Evolutionary conservation across 2,888 invertebrate species (phyloP), one percentile per base, ranked within the genome.

Genomic region (Athalia rosae): DNA sequence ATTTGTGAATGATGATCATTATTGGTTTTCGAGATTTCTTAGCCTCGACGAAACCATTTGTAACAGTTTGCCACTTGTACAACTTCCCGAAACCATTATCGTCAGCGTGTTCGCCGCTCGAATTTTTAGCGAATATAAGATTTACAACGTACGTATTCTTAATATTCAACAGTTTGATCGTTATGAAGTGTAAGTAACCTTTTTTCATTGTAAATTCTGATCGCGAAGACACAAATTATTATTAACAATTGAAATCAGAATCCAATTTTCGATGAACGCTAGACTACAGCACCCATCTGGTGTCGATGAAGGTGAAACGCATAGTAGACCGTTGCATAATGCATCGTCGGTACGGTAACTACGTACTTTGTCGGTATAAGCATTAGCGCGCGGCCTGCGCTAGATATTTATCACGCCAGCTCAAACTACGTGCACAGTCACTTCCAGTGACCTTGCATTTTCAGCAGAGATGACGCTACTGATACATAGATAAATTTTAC

Each of bases 1-100:
- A 91, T 85, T 93, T 94, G 86, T 94, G 94, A 50, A 94, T 92
- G 2, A 94, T 90, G 0, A 94, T 87, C 92, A 94, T 93, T 59
- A 94, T 85, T 0, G 94, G 94, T 84, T 93, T 94, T 0, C 78
- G 67, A 5, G 6, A 62, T 41, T 13, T 28, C 45, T 82, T 84
- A 4, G 86, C 86, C 64, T 86, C 84, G 7, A 76, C 43, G 76
- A 87, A 87, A 11, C 84, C 87, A 3, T 80, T 67, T 1, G 78
- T 66, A 3, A 86, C 69, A 66, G 76, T 77, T n/a, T 58, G 81
- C 87, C 87, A 87, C 73, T 83, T 85, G 69, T 81, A 87, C 28
- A 81, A 45, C 8, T 73, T 77, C 4, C 84, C 82, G 15, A 87
- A 85, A 5, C 80, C 82, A 47, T 79, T 76, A 58, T 84, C 83